phyloP scores from a whole-genome alignment of 2,888 invertebrate species.

The Salpingus planirostris region DNA sequence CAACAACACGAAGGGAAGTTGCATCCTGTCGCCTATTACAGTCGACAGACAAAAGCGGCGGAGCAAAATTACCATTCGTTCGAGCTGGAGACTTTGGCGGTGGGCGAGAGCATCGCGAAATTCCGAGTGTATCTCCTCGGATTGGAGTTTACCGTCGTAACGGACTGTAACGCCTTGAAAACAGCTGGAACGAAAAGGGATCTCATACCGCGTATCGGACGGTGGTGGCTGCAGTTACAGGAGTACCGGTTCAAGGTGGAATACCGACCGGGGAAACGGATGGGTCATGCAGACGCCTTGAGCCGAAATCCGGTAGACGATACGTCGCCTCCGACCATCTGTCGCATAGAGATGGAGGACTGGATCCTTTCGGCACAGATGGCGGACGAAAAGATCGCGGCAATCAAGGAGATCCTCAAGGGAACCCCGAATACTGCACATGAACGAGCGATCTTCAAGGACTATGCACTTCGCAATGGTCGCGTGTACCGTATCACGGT shows the following conservation, averaged over 20 bases:
- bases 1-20: background rate
- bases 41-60: background rate
- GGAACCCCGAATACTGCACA: background rate
- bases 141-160: background rate
- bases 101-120: background rate
- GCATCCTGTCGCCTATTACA: background rate
- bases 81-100: slow-evolving; percentile 1
- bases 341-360: background rate
- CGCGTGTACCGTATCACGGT: no score
- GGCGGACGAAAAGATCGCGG: background rate
- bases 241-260: background rate
- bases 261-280: slow-evolving; percentile 1
- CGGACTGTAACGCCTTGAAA: slow-evolving; percentile 3
- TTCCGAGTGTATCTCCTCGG: slow-evolving; percentile 1
- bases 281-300: slow-evolving; percentile 1
- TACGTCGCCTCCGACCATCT: background rate
- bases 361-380: background rate
- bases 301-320: background rate
- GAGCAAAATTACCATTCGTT: background rate
- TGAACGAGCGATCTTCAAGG: background rate
- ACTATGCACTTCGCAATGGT: background rate
- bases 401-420: background rate
- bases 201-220: background rate
- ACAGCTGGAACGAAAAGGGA: background rate
- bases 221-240: slow-evolving; percentile 1